Base-by-base conservation (phyloP, 1,140 invertebrate genomes). In the Diabrotica undecimpunctata region DNA sequence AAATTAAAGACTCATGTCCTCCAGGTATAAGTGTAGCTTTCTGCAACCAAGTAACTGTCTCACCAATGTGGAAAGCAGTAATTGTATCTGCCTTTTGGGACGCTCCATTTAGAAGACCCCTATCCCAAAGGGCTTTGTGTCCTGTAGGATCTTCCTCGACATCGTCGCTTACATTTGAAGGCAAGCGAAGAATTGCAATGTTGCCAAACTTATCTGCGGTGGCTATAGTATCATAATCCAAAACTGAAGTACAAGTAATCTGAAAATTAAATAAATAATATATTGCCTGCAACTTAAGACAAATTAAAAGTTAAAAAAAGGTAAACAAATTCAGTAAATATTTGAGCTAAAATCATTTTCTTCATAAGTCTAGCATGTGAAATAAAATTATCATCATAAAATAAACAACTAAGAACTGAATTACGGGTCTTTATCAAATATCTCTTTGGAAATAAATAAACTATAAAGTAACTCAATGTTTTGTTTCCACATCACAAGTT, bases 131-230 rank as follows among this genome's bases (percentile, higher is more conserved):
- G 3, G 96, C 94, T 81, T 98, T 98, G 70, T 96, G 97, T 12
- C 97, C 97, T 0, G 97, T 99, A 0, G 97, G 97, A 84, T 99
- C 97, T 82, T 99, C 97, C 76, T 99, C 97, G 0, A 99, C 95
- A 75, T 99, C 96, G 81, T 99, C 97, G 35, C 89, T 94, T 0
- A 97, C 90, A 66, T 94, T 94, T 57, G 88, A 86, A 0, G 96
- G 93, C 38, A 99, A 78, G 13, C 97, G 85, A 69, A 98, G 90
- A 66, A 98, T 87, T 62, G 90, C 87, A 68, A 99, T 86, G 77
- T 98, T 99, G n/a, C 97, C 98, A 86, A 99, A 99, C 80, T 99
- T 99, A 79, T 99, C 98, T 5, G 94, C 94, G 41, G 93, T 90
- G 0, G 96, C 96, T 25, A 98, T 89, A 5, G 97, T 99, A 74